phyloP scores from a whole-genome alignment of 2,888 invertebrate species.

The Nomada goodeniana region DNA sequence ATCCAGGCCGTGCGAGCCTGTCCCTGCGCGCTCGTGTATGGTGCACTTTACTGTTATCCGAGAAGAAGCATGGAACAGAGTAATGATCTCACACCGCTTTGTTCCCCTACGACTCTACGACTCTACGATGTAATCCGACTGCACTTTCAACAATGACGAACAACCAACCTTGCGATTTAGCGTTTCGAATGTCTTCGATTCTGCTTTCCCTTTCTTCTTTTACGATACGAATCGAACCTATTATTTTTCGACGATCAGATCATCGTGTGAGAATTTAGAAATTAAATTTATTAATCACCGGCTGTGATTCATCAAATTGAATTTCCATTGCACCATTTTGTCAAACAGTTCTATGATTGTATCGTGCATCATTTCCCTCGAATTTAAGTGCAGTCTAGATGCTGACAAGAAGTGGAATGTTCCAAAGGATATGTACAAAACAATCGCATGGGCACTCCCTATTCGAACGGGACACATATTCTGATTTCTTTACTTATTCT shows the following conservation, averaged over 20 bases:
- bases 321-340: not conserved
- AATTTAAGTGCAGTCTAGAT: no score
- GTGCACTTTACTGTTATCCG: slow-evolving; percentile 24
- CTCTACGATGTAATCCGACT: slow-evolving; percentile 1
- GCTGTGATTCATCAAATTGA: not conserved
- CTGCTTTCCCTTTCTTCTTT: not conserved
- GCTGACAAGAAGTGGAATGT: no score
- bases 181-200: not conserved
- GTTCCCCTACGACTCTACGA: slow-evolving; percentile 11
- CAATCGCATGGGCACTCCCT: no score
- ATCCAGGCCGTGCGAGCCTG: not conserved
- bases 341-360: no score
- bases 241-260: not conserved
- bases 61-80: slow-evolving; percentile 28
- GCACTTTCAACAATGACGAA: slow-evolving; percentile 17
- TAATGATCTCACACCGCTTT: slow-evolving; percentile 59
- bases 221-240: no score
- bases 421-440: no score
- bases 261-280: not conserved
- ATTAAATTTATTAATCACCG: not conserved
- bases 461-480: no score
- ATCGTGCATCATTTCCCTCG: no score
- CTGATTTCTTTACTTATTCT: no score
- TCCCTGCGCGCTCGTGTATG: not conserved
- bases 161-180: not conserved